Evolutionary conservation across 2,797 vertebrate genomes (phyloP).

Genomic region (Gadopsis marmoratus): DNA sequence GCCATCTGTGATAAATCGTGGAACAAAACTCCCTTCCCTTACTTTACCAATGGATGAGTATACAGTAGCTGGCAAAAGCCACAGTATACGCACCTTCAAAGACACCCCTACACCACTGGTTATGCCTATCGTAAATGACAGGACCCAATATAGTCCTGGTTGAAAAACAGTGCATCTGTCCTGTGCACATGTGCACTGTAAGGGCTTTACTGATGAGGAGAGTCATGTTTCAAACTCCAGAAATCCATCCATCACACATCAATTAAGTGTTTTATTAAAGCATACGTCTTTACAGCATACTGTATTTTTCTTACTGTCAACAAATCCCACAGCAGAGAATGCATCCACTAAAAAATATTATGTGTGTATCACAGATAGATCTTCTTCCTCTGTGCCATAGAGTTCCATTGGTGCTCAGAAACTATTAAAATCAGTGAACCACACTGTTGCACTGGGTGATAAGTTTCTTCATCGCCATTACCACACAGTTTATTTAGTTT

Average conservation of each 20-base stretch:
- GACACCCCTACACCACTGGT: background rate
- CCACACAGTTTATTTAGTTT: too few relatives aligned
- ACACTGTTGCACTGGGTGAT: background rate
- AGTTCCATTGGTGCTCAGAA: background rate
- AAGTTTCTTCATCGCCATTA: background rate
- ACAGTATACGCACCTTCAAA: background rate
- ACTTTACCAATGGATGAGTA: background rate
- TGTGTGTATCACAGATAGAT: background rate
- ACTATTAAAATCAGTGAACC: background rate
- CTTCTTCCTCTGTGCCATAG: background rate
- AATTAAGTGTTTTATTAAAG: background rate
- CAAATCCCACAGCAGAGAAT: slow-evolving; percentile 12
- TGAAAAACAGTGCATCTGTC: slow-evolving; percentile 5
- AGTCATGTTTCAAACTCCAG: slow-evolving; percentile 7
- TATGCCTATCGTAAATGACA: background rate
- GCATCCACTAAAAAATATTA: background rate
- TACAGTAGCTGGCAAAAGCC: too few relatives aligned
- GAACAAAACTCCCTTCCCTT: background rate
- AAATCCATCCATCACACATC: slow-evolving; percentile 3
- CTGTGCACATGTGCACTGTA: background rate
- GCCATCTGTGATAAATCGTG: background rate
- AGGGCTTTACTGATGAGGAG: background rate
- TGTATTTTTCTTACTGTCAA: slow-evolving; percentile 1
- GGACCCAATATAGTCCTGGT: background rate
- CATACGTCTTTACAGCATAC: background rate